A percentile compares a stretch with the other conserved stretches of the same genome.
Conservation (phyloP, 2,888 invertebrate species). For the Drosophila paracracens region DNA sequence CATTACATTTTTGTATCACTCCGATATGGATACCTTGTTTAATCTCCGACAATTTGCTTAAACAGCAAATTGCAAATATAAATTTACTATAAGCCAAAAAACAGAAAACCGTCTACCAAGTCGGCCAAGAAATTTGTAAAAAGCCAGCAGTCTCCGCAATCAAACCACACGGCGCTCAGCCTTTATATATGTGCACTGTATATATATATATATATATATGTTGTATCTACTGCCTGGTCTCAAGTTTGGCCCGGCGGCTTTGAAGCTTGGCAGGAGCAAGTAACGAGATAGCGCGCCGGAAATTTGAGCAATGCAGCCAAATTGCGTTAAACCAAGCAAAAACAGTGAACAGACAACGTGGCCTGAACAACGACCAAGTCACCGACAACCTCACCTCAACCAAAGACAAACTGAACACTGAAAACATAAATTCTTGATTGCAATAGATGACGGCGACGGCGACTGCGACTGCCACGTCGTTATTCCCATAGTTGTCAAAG, state of each 20-base stretch:
- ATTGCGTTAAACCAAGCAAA: conserved; percentile 78
- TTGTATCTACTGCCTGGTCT: conserved; percentile 13
- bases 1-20: not conserved
- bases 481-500: conserved; percentile 47
- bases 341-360: conserved; percentile 14
- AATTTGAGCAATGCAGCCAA: conserved; percentile 78
- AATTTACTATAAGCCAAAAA: not conserved
- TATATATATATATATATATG: conserved; percentile 3
- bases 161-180: conserved; percentile 13
- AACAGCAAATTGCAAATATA: conserved; percentile 4
- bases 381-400: conserved; percentile 27
- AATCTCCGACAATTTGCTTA: not conserved
- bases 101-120: not conserved
- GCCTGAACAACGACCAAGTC: conserved; percentile 1
- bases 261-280: conserved; percentile 33
- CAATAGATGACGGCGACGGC: conserved; percentile 63
- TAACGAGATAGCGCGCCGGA: conserved; percentile 71
- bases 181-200: not conserved
- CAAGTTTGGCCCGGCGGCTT: conserved; percentile 37
- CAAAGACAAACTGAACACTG: conserved; percentile 65
- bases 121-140: not conserved
- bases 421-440: conserved; percentile 79
- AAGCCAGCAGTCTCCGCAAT: conserved; percentile 14
- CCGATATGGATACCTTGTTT: not conserved
- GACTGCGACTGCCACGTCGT: conserved; percentile 28